Base-by-base conservation (phyloP, 2,797 vertebrate genomes). In the Sebastes miniatus region DNA sequence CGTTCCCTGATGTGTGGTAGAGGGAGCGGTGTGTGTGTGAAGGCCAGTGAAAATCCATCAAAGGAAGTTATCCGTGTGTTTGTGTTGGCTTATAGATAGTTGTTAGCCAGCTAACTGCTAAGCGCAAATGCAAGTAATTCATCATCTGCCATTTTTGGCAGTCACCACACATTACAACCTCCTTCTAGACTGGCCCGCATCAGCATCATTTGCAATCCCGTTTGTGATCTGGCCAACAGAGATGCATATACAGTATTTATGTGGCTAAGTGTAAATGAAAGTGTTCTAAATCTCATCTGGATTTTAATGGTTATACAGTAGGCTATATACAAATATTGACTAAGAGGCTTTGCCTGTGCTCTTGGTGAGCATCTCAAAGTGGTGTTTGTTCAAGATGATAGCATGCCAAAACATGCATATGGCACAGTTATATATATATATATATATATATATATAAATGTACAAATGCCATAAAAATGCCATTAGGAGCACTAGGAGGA, bases 331-430 rank as follows among this genome's bases (percentile, higher is more conserved):
- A 47, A 18, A 47, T 47, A 47, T 47, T 47, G 39, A 47, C 39
- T 0, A 47, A 47, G 0, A 47, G 39, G 39, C 39, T 47, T 47
- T 47, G 39, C 0, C 0, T 47, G 14, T 47, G 39, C 3, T 47
- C 39, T 47, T 47, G 14, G 39, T 47, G 39, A 47, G 39, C 39
- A 47, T 47, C 39, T 47, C 20, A 52, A 52, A 52, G 50, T 52
- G 50, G 50, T 47, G 39, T 47, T 43, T 7, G 39, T 47, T 47
- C 39, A 47, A 47, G 39, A 47, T 47, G 39, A 47, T 47, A 18
- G 43, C 43, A 47, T 16, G 14, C 14, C 25, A 73, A 58, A 24
- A 31, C 25, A 10, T 29, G n/a, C 24, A 32, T 4, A 24, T 3
- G 27, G 50, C 43, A 59, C 5, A 12, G 13, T 16, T 14, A 6